A percentile compares a stretch with the other conserved stretches of the same genome.
These are phyloP conservation scores for Eira barbara DNA, from an alignment of 2,113 vertebrate genomes.

Conservation along the genomic window DNA sequence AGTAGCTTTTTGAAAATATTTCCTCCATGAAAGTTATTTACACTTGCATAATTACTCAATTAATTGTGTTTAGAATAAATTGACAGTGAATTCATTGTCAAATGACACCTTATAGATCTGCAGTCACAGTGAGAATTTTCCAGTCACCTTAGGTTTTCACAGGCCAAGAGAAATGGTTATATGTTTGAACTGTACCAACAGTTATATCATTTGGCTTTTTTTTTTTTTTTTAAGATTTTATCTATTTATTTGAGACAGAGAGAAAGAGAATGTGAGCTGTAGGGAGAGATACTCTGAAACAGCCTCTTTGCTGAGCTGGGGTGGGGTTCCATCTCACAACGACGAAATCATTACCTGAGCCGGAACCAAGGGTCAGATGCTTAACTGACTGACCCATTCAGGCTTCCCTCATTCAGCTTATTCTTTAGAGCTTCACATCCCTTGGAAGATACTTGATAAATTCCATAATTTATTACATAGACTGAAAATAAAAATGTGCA, in stretches of 20 bases:
- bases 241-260: not conserved
- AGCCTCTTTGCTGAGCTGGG: not conserved
- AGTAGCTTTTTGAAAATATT: not conserved
- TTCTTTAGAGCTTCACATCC: not conserved
- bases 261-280: not conserved
- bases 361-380: not conserved
- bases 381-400: not conserved
- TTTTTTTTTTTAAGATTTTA: not conserved
- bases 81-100: constrained; percentile 37
- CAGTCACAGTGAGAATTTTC: constrained; percentile 39
- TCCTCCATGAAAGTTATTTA: not conserved
- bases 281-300: not conserved
- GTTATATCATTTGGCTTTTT: not conserved
- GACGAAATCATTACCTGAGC: not conserved
- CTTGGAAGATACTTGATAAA: not conserved
- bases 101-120: not conserved
- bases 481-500: not conserved
- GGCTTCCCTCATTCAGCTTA: not conserved
- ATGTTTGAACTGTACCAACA: not conserved
- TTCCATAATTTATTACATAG: not conserved
- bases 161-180: not conserved
- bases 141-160: not conserved
- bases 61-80: constrained; percentile 42
- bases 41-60: not conserved
- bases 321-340: not conserved